A percentile compares a stretch with the other conserved stretches of the same genome.
Evolutionary conservation across 2,113 vertebrate genomes (phyloP).

Genomic region (Typhlomys cinereus): DNA sequence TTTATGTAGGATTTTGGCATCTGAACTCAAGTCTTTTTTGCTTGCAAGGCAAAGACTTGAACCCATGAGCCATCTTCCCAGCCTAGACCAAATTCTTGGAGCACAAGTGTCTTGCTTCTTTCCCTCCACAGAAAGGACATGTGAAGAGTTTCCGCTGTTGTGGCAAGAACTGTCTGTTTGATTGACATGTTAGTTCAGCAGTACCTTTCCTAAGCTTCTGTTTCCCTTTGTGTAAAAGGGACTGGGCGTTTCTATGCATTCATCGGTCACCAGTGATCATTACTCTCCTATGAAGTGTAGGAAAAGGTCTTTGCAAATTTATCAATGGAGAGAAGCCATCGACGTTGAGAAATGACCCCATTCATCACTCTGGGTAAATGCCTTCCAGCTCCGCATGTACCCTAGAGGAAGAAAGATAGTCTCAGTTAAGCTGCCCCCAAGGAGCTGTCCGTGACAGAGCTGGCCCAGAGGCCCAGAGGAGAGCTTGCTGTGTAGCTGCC

Average conservation of each 20-base stretch:
- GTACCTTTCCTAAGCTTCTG: not conserved
- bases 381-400: not conserved
- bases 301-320: not conserved
- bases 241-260: not conserved
- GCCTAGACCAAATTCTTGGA: too few relatives aligned
- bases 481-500: not conserved
- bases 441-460: not conserved
- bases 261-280: too few relatives aligned
- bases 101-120: not conserved
- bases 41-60: too few relatives aligned
- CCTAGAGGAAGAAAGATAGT: not conserved
- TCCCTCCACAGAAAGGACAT: not conserved
- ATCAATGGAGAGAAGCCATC: not conserved
- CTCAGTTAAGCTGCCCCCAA: not conserved
- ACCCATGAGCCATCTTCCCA: too few relatives aligned
- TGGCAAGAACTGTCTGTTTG: not conserved
- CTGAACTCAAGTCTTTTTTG: too few relatives aligned
- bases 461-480: not conserved
- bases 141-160: not conserved
- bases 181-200: not conserved
- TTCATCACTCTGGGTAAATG: not conserved
- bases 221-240: not conserved
- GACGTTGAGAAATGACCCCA: too few relatives aligned
- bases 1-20: too few relatives aligned
- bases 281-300: too few relatives aligned